Base-by-base conservation (phyloP, 2,797 vertebrate genomes). In the Artibeus lituratus region DNA sequence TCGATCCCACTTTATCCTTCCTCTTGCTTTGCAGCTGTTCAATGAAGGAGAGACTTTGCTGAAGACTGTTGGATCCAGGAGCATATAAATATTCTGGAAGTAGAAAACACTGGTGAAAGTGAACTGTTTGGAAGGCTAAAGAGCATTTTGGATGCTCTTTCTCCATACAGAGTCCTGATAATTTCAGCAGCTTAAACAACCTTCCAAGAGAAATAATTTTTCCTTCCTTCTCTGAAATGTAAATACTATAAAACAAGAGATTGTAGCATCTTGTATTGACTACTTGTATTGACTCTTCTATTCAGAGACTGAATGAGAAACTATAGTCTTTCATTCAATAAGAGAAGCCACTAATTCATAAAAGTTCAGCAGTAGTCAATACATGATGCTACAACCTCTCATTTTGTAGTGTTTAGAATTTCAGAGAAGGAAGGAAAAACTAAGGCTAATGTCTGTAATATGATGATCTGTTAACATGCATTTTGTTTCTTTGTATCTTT, bases 1-100 rank as follows among this genome's bases (percentile, higher is more conserved):
- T n/a, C 92, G 74, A 97, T 92, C 91, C 94, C 37, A 90, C 82
- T 93, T 97, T 83, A 95, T 94, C 89, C 95, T 93, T 80, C 53
- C 73, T 88, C 51, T 91, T 72, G 26, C 82, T 84, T 83, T 94
- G 78, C 91, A 91, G 82, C 74, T 96, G 86, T 69, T 91, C 51
- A 59, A 2, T 26, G 69, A 90, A 91, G 82, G 55, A 88, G 21
- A 57, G 65, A 67, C 14, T 47, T 92, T 10, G 2, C 5, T 35
- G 77, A 90, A 47, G 44, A 83, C 19, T 44, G 44, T 69, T 76
- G 59, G 82, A 73, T 78, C 87, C 26, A 4, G 78, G n/a, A 72
- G 72, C 18, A 37, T 32, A 21, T 12, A 44, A 73, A 74, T 72
- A 82, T 10, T 16, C 15, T 12, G 22, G 37, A 91, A 24, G 67